Base-by-base conservation (phyloP, 1,140 invertebrate species). In the Papilio machaon region DNA sequence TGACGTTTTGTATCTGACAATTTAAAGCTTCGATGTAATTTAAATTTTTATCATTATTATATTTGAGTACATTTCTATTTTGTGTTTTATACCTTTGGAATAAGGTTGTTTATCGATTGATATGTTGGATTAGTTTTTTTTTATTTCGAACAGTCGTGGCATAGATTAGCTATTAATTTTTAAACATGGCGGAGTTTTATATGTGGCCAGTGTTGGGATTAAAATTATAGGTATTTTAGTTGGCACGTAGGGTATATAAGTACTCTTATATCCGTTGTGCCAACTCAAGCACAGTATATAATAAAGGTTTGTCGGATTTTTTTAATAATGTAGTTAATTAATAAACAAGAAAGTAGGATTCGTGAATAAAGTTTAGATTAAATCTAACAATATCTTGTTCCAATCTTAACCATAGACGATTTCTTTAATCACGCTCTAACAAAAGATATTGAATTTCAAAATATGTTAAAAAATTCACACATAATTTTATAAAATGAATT, bases 121-220 rank as follows among this genome's bases (percentile, higher is more conserved):
- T 8, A 6, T 46, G n/a, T 19, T 19, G 54, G 54, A 58, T 58
- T 58, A 5, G n/a, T 78, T 43, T 43, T 43, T 43, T 81, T 81
- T 81, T 77, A 77, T 74, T 79, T 52, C 13, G 15, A 49, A 8
- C 70, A 73, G 23, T 79, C 74, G 64, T 82, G 30, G 64, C 43
- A 82, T n/a, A 82, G 81, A 82, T 82, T 82, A 82, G 70, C 64
- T 82, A 82, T 82, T 82, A 82, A 82, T 79, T 82, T 82, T 82
- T 82, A 82, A 79, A 82, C 54, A 81, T 82, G 76, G 81, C 81
- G 73, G 38, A 35, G 47, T 30, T 64, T 64, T 13, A n/a, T 17
- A 35, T 46, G 60, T 35, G 64, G 47, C 81, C 81, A 80, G 73
- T 78, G 58, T 58, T 43, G 30, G 46, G 30, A 64, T 81, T 38